Evolutionary conservation across 2,113 vertebrate species (phyloP), one percentile per base, ranked within the genome.

Genomic region (Oncorhynchus keta): DNA sequence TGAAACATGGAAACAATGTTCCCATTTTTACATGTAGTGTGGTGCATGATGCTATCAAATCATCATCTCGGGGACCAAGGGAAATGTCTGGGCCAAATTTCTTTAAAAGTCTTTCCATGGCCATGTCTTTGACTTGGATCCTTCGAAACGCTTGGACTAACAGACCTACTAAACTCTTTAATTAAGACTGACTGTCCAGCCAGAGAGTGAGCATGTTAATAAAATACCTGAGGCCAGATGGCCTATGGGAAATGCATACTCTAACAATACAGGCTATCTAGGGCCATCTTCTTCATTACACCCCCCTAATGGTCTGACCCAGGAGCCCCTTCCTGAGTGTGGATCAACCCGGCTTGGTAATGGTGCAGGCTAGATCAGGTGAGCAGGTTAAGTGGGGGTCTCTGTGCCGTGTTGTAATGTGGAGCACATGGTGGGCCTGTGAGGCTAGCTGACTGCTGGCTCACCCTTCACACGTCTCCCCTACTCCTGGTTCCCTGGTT

Each of bases 1-100:
- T 84, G 78, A 75, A 82, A 87, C 80, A 68, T 66, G 82, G 82
- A 86, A 80, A 80, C 81, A 86, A 84, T 84, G 72, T 82, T 66
- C 65, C 85, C 79, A 77, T 86, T 45, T 85, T 76, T 85, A 85
- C 81, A 87, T 88, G 85, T 76, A 82, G 68, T 61, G 35, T 68
- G 16, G 75, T 76, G 74, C 20, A 45, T 20, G 12, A 81, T 70
- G 83, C 77, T 87, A 87, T 91, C 85, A 81, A 80, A 80, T 80
- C 70, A 83, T 81, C 76, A 74, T 85, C 78, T 70, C 14, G 14
- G 30, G 66, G 67, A 76, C 75, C 73, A 83, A 55, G 12, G 12
- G 16, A 16, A 55, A 55, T 14, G 51, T 79, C 79, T 78, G 79
- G 77, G 74, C 59, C 59, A 62, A n/a, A 62, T 24, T 2, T 62